These are phyloP conservation scores for Rhynchophorus ferrugineus DNA, from an alignment of 1,140 invertebrate species.

Conservation along the genomic window DNA sequence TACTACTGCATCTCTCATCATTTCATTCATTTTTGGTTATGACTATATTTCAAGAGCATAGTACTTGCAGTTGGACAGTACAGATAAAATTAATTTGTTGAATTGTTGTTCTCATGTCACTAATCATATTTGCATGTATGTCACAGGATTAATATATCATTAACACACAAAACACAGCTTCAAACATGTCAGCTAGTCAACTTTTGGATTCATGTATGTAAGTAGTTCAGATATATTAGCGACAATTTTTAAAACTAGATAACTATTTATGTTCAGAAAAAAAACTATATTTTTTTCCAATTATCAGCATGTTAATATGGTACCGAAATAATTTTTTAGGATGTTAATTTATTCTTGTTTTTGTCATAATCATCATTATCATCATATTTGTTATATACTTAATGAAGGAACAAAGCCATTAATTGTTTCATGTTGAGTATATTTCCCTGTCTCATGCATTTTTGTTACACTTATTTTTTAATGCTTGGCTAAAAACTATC, in stretches of 20 bases:
- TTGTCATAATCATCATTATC: not conserved
- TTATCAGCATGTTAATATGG: too few relatives aligned
- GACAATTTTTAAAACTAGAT: too few relatives aligned
- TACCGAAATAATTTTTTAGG: too few relatives aligned
- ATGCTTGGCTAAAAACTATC: slow-evolving; percentile 31
- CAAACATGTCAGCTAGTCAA: slow-evolving; percentile 41
- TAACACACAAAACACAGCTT: slow-evolving; percentile 28
- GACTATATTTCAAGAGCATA: not conserved
- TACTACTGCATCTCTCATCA: not conserved
- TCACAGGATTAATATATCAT: slow-evolving; percentile 32
- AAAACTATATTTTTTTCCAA: too few relatives aligned
- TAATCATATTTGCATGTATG: slow-evolving; percentile 38
- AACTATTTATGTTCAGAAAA: too few relatives aligned
- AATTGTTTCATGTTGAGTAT: slow-evolving; percentile 3
- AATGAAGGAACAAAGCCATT: not conserved
- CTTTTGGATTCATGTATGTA: slow-evolving; percentile 42
- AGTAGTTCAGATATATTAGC: slow-evolving; percentile 29
- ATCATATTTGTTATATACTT: not conserved
- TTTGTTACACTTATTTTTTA: slow-evolving; percentile 8
- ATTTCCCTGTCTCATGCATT: slow-evolving; percentile 4
- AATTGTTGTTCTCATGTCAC: slow-evolving; percentile 6
- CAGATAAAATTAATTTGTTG: slow-evolving; percentile 2
- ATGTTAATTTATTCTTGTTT: not conserved
- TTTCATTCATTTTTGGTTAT: not conserved
- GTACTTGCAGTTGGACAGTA: too few relatives aligned